Conservation (phyloP, 2,113 vertebrate species). For the Ascaphus truei region DNA sequence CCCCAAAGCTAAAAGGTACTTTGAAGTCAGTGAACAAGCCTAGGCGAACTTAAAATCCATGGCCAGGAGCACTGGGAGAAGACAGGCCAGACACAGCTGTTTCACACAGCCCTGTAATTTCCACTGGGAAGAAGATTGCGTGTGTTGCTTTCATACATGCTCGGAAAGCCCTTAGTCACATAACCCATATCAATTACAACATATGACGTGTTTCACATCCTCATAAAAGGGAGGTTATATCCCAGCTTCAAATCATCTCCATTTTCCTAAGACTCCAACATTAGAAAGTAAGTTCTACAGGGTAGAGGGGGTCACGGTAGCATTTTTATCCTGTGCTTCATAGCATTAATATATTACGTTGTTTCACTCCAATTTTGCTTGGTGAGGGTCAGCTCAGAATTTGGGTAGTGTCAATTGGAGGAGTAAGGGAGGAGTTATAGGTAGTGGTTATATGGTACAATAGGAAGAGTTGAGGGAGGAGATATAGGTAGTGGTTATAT, state of each 20-base stretch:
- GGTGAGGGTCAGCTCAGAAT: no score
- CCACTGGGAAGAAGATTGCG: not conserved
- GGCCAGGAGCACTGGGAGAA: conserved; percentile 11
- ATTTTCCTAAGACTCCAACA: no score
- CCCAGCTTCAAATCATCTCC: not conserved
- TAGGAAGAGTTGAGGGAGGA: no score
- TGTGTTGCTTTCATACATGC: conserved; percentile 11
- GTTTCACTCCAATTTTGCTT: no score
- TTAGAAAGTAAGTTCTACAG: no score
- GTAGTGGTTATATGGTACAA: no score
- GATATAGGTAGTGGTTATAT: no score
- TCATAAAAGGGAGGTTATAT: not conserved
- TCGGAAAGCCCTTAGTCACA: conserved; percentile 25
- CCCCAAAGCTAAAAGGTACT: not conserved
- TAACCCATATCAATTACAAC: not conserved
- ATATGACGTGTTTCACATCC: not conserved
- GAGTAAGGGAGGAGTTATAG: no score
- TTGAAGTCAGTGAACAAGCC: conserved; percentile 23
- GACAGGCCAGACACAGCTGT: conserved; percentile 23
- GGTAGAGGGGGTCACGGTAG: no score
- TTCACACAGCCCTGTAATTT: conserved; percentile 21
- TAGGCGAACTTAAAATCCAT: conserved; percentile 1
- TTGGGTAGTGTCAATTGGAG: no score
- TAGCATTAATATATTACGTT: no score
- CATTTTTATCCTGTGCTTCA: no score